Percentiles rank a stretch among this genome's conserved stretches.
These are phyloP conservation scores for Herminia tarsipennalis DNA, from an alignment of 2,888 invertebrate species.

Conservation along the genomic window DNA sequence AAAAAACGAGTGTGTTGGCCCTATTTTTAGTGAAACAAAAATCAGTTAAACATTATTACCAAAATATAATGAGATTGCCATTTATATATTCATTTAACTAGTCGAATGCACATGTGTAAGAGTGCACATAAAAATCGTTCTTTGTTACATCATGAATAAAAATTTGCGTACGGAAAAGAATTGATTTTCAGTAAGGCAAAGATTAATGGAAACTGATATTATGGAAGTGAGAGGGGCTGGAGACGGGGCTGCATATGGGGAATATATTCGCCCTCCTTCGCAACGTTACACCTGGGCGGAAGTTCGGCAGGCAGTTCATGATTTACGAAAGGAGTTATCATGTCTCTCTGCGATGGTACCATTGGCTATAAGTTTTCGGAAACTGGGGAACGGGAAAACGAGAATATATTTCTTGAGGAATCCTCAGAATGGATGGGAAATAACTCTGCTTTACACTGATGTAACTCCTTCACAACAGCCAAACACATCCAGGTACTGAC, in stretches of 20 bases:
- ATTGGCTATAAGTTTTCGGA: slow-evolving; percentile 92
- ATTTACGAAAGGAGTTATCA: slow-evolving; percentile 91
- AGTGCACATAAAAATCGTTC: slow-evolving; percentile 28
- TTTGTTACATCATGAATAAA: slow-evolving; percentile 64
- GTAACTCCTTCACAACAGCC: slow-evolving; percentile 88
- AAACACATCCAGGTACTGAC: slow-evolving; percentile 72
- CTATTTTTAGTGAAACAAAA: slow-evolving; percentile 50
- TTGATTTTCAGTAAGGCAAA: slow-evolving; percentile 42
- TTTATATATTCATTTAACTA: slow-evolving; percentile 35
- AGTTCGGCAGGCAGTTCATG: slow-evolving; percentile 91
- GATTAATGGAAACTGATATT: slow-evolving; percentile 51
- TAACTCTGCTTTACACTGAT: slow-evolving; percentile 94
- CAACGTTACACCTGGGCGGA: slow-evolving; percentile 91
- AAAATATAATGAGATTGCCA: slow-evolving; percentile 46
- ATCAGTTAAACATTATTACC: slow-evolving; percentile 34
- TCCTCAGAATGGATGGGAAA: slow-evolving; percentile 95
- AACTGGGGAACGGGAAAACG: slow-evolving; percentile 91
- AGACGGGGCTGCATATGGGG: slow-evolving; percentile 76
- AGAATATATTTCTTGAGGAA: slow-evolving; percentile 96
- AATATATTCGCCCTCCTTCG: slow-evolving; percentile 64
- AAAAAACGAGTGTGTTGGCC: slow-evolving; percentile 73
- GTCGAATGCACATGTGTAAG: slow-evolving; percentile 35
- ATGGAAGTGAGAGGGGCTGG: slow-evolving; percentile 81
- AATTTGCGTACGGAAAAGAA: slow-evolving; percentile 43
- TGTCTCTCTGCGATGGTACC: slow-evolving; percentile 93